phyloP scores from a whole-genome alignment of 1,140 invertebrate species.

The Proales similis region DNA sequence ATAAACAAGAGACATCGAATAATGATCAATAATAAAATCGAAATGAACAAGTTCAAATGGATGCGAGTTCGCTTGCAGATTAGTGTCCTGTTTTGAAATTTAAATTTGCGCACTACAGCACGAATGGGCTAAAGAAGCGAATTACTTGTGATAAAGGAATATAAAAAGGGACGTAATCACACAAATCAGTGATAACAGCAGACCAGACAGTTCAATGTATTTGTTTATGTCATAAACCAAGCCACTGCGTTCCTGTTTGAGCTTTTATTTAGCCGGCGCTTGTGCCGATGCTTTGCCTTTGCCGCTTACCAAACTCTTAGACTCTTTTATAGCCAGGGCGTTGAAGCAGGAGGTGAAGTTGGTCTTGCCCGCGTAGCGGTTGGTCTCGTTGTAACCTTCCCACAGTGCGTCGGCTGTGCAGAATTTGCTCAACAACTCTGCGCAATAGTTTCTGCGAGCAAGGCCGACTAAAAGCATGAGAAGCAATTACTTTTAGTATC shows the following conservation, averaged over 20 bases:
- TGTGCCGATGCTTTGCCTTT: neutral
- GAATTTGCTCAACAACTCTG: constrained; percentile 19
- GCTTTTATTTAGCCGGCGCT: neutral
- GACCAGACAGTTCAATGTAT: constrained; percentile 27
- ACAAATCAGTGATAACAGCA: constrained; percentile 23
- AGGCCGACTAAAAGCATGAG: neutral
- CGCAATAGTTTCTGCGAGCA: neutral
- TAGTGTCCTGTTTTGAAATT: neutral
- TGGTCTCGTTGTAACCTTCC: constrained; percentile 17
- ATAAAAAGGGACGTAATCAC: constrained; percentile 30
- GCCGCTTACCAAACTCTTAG: neutral
- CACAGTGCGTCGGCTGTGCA: constrained; percentile 5
- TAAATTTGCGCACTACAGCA: neutral
- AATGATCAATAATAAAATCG: constrained; percentile 16
- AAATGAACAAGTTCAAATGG: constrained; percentile 27
- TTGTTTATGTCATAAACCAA: constrained; percentile 7
- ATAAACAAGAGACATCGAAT: constrained; percentile 1
- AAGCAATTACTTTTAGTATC: constrained; percentile 9
- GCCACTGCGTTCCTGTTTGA: constrained; percentile 2
- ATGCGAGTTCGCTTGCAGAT: constrained; percentile 31
- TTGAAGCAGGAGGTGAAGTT: constrained; percentile 9
- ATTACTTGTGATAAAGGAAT: constrained; percentile 35
- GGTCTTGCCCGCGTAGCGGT: constrained; percentile 5
- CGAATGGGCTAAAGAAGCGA: neutral
- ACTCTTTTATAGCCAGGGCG: constrained; percentile 7